Conservation (phyloP, 2,888 invertebrate genomes). For the Patella depressa region DNA sequence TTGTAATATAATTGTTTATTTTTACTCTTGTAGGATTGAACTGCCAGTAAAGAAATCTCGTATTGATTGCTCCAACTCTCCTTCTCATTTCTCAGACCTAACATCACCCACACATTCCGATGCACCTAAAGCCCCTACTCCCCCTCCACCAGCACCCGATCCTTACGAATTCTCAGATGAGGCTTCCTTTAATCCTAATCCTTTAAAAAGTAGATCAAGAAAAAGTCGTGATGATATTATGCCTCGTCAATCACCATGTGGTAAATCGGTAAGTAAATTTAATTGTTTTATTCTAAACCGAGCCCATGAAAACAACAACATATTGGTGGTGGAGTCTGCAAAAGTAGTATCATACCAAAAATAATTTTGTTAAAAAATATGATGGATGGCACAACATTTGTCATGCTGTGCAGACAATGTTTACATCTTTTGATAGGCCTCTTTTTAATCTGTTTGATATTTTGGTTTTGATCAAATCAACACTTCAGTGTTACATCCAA, state of each 20-base stretch:
- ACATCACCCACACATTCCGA: conserved; percentile 38
- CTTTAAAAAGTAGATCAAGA: conserved; percentile 50
- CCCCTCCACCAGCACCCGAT: conserved; percentile 75
- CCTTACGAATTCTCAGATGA: conserved; percentile 84
- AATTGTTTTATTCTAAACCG: not conserved
- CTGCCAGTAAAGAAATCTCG: conserved; percentile 87
- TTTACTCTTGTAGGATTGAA: conserved; percentile 78
- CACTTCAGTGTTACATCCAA: too few species aligned
- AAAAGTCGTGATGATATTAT: conserved; percentile 61
- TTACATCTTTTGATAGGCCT: too few species aligned
- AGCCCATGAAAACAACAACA: too few species aligned
- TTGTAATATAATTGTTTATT: not conserved
- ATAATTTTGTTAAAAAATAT: too few species aligned
- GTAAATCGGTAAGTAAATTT: conserved; percentile 41
- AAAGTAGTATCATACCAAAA: too few species aligned
- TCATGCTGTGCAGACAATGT: too few species aligned
- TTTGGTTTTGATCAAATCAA: too few species aligned
- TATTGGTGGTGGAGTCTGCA: too few species aligned
- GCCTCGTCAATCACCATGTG: conserved; percentile 50
- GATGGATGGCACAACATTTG: too few species aligned
- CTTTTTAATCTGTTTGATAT: too few species aligned
- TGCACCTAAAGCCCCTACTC: conserved; percentile 45
- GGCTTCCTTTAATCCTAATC: conserved; percentile 57
- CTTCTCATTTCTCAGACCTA: conserved; percentile 19
- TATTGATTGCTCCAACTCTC: conserved; percentile 37